These are phyloP conservation scores for Phalacrocorax brasilianus DNA, from an alignment of 2,113 vertebrate genomes.

Conservation along the genomic window DNA sequence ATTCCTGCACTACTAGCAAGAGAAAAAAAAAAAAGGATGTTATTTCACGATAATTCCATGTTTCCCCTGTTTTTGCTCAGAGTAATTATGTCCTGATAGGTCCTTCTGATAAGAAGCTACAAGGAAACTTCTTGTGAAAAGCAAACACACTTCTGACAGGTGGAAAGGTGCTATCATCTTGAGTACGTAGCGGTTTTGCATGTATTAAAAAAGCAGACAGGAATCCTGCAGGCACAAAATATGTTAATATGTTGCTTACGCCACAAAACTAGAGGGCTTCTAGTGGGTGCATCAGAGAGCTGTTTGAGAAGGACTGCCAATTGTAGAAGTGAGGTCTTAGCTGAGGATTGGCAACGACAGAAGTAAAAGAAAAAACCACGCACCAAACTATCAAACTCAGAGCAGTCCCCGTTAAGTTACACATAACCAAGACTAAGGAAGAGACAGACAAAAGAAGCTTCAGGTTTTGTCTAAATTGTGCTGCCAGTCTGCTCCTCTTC, in stretches of 20 bases:
- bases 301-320: neutral
- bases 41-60: neutral
- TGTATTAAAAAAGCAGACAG: neutral
- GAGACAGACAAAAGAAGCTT: neutral
- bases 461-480: neutral
- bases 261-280: neutral
- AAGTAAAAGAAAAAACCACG: neutral
- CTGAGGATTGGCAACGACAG: neutral
- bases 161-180: neutral
- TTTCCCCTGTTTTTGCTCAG: neutral
- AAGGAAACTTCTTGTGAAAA: neutral
- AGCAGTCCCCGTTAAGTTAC: neutral
- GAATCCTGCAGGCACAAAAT: neutral
- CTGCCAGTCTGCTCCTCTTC: neutral
- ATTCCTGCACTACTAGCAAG: neutral
- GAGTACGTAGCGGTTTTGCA: neutral
- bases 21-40: neutral
- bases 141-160: neutral
- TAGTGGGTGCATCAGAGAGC: neutral
- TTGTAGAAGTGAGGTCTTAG: neutral
- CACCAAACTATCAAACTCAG: neutral
- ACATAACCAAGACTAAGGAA: neutral
- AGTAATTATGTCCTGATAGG: neutral
- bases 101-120: neutral
- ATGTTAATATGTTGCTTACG: neutral